phyloP scores from a whole-genome alignment of 1,140 invertebrate genomes.

The Mizuhopecten yessoensis region DNA sequence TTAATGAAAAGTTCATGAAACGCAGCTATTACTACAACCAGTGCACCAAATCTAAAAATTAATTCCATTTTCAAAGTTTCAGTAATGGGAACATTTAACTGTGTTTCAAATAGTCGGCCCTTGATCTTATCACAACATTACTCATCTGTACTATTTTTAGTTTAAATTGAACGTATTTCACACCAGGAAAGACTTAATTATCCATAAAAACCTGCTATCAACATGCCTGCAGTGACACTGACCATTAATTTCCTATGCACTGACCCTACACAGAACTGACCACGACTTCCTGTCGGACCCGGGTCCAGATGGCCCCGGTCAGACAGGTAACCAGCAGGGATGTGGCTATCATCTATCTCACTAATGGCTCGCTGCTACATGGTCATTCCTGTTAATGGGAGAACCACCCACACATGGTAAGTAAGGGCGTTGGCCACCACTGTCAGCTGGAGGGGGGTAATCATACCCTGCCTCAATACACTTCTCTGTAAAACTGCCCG shows the following conservation, averaged over 20 bases:
- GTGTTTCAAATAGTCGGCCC: no score
- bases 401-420: neutral
- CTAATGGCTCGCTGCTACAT: neutral
- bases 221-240: conserved; percentile 27
- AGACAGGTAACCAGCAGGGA: neutral
- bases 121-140: neutral
- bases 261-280: neutral
- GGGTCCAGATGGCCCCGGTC: neutral
- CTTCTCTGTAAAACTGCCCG: conserved; percentile 24
- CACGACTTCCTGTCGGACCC: neutral
- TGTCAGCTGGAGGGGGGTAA: conserved; percentile 29
- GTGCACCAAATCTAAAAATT: neutral
- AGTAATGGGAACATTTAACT: neutral
- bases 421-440: conserved; percentile 1
- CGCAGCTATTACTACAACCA: no score
- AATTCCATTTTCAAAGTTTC: neutral
- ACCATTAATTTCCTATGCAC: conserved; percentile 22
- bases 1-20: no score
- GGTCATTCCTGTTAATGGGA: conserved; percentile 1
- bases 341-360: neutral
- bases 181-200: no score
- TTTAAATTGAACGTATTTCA: no score
- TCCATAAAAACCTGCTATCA: neutral
- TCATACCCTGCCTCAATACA: neutral
- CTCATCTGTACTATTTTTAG: neutral